Percentiles rank a stretch among this genome's conserved stretches.
Conservation (phyloP, 2,888 invertebrate species). For the Monoplex corrugatus region DNA sequence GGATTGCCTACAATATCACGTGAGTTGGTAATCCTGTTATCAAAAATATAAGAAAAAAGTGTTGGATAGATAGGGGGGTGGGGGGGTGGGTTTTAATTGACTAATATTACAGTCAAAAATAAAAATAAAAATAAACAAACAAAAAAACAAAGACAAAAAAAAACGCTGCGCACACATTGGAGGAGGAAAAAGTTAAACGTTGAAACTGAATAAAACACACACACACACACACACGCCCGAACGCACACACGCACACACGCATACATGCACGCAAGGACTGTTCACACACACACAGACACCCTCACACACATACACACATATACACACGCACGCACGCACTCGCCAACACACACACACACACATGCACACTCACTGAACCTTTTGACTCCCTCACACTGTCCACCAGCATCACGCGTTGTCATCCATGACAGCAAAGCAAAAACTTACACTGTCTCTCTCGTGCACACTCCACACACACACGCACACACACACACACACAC, state of each 20-base stretch:
- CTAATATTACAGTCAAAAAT: background rate
- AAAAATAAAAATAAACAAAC: background rate
- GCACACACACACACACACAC: background rate
- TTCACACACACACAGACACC: background rate
- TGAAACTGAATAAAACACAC: background rate
- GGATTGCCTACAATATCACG: constrained; percentile 21
- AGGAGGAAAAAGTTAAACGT: too few species aligned
- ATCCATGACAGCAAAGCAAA: too few species aligned
- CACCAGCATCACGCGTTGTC: background rate
- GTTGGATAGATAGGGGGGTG: background rate
- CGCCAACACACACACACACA: background rate
- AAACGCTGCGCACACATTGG: background rate
- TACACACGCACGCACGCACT: background rate
- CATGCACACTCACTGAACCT: background rate
- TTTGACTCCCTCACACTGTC: too few species aligned
- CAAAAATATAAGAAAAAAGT: background rate
- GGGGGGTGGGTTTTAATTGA: background rate
- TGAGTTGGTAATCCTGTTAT: background rate
- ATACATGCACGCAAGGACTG: background rate
- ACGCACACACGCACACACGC: background rate
- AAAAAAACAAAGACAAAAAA: background rate
- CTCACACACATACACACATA: background rate
- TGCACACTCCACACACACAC: background rate
- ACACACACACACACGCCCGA: background rate
- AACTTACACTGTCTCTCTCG: background rate